A percentile compares a stretch with the other conserved stretches of the same genome.
Conservation (phyloP, 2,888 invertebrate genomes). For the Ophion ventricosus region DNA sequence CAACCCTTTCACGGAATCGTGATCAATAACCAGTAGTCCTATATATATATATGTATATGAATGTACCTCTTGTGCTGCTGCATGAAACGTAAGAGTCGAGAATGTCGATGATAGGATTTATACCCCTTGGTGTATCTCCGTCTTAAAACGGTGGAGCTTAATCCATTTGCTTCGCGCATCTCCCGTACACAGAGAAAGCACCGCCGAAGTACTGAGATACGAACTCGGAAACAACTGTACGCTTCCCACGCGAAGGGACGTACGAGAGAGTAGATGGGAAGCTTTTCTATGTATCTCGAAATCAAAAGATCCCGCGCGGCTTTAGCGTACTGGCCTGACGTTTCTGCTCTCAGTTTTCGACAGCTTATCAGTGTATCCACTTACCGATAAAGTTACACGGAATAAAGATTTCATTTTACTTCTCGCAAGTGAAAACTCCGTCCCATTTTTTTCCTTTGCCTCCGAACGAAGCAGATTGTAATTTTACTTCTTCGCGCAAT, state of each 20-base stretch:
- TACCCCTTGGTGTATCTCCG: slow-evolving; percentile 59
- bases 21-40: too few relatives aligned
- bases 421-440: neutral
- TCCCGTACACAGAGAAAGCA: slow-evolving; percentile 30
- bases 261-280: neutral
- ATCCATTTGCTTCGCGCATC: slow-evolving; percentile 63
- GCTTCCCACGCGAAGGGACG: slow-evolving; percentile 59
- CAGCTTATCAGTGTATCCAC: slow-evolving; percentile 37
- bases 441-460: neutral
- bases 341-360: slow-evolving; percentile 14
- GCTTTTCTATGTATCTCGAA: slow-evolving; percentile 38
- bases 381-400: slow-evolving; percentile 36
- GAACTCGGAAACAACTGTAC: slow-evolving; percentile 59
- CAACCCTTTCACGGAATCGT: too few relatives aligned
- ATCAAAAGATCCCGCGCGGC: slow-evolving; percentile 34
- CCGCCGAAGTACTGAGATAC: slow-evolving; percentile 22
- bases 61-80: slow-evolving; percentile 15
- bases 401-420: neutral
- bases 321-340: slow-evolving; percentile 16
- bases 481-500: neutral
- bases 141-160: slow-evolving; percentile 62
- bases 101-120: slow-evolving; percentile 61
- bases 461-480: neutral
- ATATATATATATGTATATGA: neutral
- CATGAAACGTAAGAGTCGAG: slow-evolving; percentile 56